Base-by-base conservation (phyloP, 2,888 invertebrate species). In the Caradrina kadenii region DNA sequence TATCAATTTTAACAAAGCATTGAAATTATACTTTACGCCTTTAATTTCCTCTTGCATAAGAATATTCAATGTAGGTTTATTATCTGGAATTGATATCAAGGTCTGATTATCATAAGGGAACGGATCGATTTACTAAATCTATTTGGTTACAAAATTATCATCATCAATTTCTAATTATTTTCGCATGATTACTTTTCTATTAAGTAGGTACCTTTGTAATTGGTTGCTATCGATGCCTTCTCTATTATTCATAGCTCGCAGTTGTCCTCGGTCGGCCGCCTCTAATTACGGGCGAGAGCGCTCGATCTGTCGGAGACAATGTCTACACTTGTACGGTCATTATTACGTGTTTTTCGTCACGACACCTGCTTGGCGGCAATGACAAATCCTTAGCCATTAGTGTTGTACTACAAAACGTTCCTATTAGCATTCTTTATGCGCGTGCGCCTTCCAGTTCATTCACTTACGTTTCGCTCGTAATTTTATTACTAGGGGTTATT, bases 281-380 rank as follows among this genome's bases (percentile, higher is more conserved):
- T 89, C 87, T 92, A 92, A 93, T 92, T 91, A 87, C 88, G 84
- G 87, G 88, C 86, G 89, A 89, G 89, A 90, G 87, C 86, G 86
- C 62, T 73, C 87, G 88, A 89, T 91, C 87, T 86, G 87, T 79
- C 75, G 80, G 87, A 89, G 90, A 91, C 92, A 91, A 90, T 91
- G 91, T 91, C 89, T 88, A 88, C 90, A 89, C 89, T 92, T 88
- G 87, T 89, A 86, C 86, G 89, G 87, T 87, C 87, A 88, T 92
- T 91, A 91, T 87, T 89, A 90, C 88, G 81, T 89, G 89, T 91
- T 91, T 91, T 90, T 89, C 89, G 87, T 89, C 89, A 89, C 89
- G 90, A 89, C 86, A 93, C 92, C 91, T 92, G 92, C 90, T 91
- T 87, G 86, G 85, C 87, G 85, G 86, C 87, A 86, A 84, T 89